phyloP scores from a whole-genome alignment of 2,797 vertebrate species.

The Platalea minor region DNA sequence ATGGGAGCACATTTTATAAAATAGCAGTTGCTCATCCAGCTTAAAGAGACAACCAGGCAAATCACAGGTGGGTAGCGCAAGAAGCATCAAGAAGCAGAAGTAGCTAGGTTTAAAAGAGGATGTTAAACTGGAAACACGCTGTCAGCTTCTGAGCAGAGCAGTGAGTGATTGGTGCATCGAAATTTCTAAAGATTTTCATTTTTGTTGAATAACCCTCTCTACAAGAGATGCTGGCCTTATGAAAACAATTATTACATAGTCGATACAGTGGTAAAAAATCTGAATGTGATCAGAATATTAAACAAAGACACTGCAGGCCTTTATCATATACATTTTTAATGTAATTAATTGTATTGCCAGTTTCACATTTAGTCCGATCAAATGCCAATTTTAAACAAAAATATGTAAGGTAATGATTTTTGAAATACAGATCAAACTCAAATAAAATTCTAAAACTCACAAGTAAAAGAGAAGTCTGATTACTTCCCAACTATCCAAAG shows the following conservation, averaged over 20 bases:
- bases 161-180: not conserved
- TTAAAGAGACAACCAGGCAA: not conserved
- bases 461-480: not conserved
- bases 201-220: conserved; percentile 18
- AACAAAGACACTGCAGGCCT: not conserved
- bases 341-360: not conserved
- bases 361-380: not conserved
- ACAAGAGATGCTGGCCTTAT: not conserved
- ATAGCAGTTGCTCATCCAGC: not conserved
- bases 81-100: not conserved
- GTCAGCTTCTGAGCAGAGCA: not conserved
- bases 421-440: not conserved
- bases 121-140: not conserved
- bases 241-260: conserved; percentile 43
- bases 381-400: not conserved
- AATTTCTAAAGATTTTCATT: conserved; percentile 50
- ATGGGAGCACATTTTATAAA: not conserved
- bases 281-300: not conserved
- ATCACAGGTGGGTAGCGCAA: not conserved
- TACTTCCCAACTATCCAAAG: not conserved
- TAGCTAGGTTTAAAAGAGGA: not conserved
- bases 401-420: not conserved
- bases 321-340: not conserved
- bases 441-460: not conserved
- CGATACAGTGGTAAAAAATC: not conserved